Conservation (phyloP, 2,888 invertebrate genomes). For the Cremastobaeus sp. region DNA sequence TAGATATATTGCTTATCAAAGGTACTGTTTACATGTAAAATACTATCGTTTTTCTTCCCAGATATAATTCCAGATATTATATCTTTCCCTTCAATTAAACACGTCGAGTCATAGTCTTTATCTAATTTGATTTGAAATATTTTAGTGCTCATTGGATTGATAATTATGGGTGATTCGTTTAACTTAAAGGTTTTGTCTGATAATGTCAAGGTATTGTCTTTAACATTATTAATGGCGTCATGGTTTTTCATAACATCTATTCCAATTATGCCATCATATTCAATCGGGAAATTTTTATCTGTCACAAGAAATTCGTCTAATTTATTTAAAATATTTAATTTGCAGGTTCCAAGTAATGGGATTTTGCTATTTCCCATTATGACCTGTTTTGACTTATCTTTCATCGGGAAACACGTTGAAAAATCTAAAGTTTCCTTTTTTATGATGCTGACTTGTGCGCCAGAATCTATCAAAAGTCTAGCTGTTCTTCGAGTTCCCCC, state of each 20-base stretch:
- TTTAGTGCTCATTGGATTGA: slow-evolving; percentile 1
- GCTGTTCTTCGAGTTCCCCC: background rate
- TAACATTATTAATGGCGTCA: background rate
- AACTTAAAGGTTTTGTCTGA: too few relatives aligned
- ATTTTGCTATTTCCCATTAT: background rate
- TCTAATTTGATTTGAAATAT: background rate
- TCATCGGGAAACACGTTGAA: background rate
- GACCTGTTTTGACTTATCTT: background rate
- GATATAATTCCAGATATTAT: slow-evolving; percentile 1
- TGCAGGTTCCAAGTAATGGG: background rate
- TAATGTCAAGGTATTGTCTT: background rate
- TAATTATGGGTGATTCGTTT: slow-evolving; percentile 1
- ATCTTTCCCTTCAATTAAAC: background rate
- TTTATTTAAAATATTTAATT: background rate
- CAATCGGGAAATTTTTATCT: background rate
- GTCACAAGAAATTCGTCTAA: background rate
- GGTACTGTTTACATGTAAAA: slow-evolving; percentile 2
- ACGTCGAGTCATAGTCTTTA: slow-evolving; percentile 5
- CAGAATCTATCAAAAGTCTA: background rate
- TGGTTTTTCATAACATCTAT: background rate
- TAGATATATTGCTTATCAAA: too few relatives aligned
- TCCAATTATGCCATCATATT: background rate
- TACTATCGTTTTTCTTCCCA: background rate
- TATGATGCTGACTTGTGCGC: background rate
- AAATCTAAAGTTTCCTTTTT: background rate